Evolutionary conservation across 2,113 vertebrate genomes (phyloP).

Genomic region (Leptobrachium leishanense): DNA sequence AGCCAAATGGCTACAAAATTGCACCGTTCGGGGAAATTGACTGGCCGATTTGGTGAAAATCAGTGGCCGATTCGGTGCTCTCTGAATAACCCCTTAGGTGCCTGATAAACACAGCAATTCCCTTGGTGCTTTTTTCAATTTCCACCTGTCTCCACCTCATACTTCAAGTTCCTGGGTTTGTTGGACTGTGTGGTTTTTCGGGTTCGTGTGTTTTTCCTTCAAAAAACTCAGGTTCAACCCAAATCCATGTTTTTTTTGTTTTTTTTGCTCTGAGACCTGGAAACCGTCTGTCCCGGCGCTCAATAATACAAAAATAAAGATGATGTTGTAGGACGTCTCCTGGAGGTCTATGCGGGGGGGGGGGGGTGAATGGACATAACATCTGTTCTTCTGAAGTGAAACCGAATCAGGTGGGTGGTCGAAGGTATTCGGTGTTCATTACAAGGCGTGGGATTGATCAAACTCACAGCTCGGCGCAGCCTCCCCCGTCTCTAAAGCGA

Average conservation of each 20-base stretch:
- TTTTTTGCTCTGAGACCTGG: conserved; percentile 7
- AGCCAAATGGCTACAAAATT: too few relatives aligned
- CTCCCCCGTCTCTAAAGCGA: not conserved
- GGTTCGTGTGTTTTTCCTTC: too few relatives aligned
- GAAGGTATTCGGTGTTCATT: conserved; percentile 9
- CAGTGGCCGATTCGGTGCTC: too few relatives aligned
- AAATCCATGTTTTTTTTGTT: not conserved
- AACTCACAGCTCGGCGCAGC: conserved; percentile 7
- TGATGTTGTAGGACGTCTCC: conserved; percentile 2
- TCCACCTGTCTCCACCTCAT: conserved; percentile 1
- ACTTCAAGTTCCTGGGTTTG: not conserved
- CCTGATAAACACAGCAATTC: too few relatives aligned
- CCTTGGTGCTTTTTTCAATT: not conserved
- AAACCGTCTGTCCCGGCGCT: not conserved
- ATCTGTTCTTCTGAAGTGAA: conserved; percentile 35
- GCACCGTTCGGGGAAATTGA: too few relatives aligned
- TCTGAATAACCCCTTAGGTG: too few relatives aligned
- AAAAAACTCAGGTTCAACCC: too few relatives aligned
- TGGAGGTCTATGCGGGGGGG: not conserved
- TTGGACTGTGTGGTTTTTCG: not conserved
- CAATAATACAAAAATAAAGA: conserved; percentile 21
- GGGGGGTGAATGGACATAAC: not conserved
- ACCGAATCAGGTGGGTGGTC: conserved; percentile 31
- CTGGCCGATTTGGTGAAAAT: too few relatives aligned
- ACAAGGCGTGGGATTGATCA: conserved; percentile 2